Percentiles rank a stretch among this genome's conserved stretches.
Conservation (phyloP, 2,888 invertebrate genomes). For the Tenthredo scrophulariae region DNA sequence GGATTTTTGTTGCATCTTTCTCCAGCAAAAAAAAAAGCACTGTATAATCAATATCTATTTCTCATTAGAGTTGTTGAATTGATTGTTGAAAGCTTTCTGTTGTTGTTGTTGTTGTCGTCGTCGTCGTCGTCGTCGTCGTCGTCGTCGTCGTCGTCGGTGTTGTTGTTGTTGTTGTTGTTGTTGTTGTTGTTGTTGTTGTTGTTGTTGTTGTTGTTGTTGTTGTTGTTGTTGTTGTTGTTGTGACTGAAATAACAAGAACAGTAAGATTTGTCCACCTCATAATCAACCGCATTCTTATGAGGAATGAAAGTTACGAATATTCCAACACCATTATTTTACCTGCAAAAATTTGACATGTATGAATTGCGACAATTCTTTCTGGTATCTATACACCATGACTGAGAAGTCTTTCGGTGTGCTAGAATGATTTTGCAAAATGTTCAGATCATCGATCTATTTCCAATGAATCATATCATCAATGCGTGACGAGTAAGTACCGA, state of each 20-base stretch:
- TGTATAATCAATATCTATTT: background rate
- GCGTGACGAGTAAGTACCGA: background rate
- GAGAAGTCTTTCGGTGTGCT: background rate
- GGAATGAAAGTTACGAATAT: constrained; percentile 9
- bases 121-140: too few relatives aligned
- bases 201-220: background rate
- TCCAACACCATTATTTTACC: background rate
- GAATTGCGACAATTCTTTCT: background rate
- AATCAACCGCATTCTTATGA: background rate
- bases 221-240: background rate
- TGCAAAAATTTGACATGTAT: background rate
- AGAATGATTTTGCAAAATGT: background rate
- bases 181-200: background rate
- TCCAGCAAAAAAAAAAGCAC: background rate
- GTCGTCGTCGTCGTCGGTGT: too few relatives aligned
- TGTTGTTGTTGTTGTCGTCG: background rate
- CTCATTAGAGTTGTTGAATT: background rate
- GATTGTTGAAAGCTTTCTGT: background rate
- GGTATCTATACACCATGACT: background rate
- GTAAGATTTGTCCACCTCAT: background rate
- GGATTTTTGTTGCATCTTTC: background rate
- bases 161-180: background rate
- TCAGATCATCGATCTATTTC: background rate
- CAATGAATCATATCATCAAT: background rate
- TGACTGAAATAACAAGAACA: background rate